phyloP scores from a whole-genome alignment of 2,888 invertebrate species.

The Cheilosia vernalis region DNA sequence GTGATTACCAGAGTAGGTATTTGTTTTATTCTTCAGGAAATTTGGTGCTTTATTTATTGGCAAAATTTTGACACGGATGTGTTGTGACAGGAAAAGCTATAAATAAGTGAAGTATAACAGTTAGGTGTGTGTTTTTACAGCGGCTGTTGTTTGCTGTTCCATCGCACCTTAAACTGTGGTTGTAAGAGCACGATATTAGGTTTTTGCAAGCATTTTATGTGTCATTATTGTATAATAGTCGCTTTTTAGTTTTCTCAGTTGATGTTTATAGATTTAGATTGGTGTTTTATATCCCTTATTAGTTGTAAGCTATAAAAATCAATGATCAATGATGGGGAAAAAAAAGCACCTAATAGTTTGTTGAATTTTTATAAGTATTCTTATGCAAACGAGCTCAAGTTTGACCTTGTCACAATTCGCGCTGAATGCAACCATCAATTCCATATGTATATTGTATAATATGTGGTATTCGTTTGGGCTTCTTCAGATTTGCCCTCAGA shows the following conservation, averaged over 20 bases:
- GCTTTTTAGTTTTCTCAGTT: too few relatives aligned
- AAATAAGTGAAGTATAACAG: constrained; percentile 44
- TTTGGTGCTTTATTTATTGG: not conserved
- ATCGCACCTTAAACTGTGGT: not conserved
- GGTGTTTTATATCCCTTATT: too few relatives aligned
- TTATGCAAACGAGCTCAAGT: too few relatives aligned
- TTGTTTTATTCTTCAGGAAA: constrained; percentile 5
- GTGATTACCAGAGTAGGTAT: not conserved
- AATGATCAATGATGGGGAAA: too few relatives aligned
- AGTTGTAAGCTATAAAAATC: too few relatives aligned
- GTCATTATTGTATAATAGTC: too few relatives aligned
- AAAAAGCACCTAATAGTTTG: too few relatives aligned
- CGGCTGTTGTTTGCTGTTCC: not conserved
- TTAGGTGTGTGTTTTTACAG: not conserved
- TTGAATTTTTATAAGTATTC: not conserved
- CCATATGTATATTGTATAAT: not conserved
- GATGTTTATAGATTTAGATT: too few relatives aligned
- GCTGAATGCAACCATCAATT: not conserved
- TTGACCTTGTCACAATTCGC: too few relatives aligned
- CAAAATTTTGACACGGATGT: constrained; percentile 29
- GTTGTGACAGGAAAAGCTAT: constrained; percentile 43
- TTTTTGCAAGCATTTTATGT: too few relatives aligned
- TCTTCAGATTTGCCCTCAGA: too few relatives aligned
- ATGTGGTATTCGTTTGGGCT: too few relatives aligned
- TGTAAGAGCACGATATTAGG: not conserved